phyloP scores from a whole-genome alignment of 2,797 vertebrate genomes.

The Xerus rutilus region DNA sequence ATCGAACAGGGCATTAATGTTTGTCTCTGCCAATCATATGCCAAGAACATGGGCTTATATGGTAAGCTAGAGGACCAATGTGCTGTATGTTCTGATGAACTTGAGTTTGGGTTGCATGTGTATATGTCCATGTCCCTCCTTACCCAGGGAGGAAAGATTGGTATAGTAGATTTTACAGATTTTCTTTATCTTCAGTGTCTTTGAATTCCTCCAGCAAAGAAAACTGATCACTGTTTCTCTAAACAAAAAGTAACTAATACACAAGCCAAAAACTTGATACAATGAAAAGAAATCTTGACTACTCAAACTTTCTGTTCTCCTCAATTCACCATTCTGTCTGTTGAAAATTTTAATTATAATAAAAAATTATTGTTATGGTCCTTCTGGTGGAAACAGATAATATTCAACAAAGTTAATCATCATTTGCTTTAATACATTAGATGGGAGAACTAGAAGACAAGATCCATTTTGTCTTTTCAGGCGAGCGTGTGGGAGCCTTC shows the following conservation, averaged over 20 bases:
- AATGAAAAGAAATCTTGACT: neutral
- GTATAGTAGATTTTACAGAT: neutral
- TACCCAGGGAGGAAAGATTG: neutral
- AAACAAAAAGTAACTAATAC: neutral
- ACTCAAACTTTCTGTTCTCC: neutral
- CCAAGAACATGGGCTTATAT: conserved; percentile 99
- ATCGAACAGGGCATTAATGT: conserved; percentile 96
- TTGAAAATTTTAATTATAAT: neutral
- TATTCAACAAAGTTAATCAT: neutral
- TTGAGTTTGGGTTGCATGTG: neutral
- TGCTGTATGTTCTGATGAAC: neutral
- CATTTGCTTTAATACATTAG: neutral
- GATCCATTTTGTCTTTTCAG: conserved; percentile 85
- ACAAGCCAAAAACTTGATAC: neutral
- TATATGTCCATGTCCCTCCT: neutral
- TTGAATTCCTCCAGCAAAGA: conserved; percentile 29
- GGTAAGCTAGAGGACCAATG: conserved; percentile 89
- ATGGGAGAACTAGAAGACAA: neutral
- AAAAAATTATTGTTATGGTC: neutral
- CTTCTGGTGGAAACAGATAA: neutral
- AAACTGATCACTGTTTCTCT: neutral
- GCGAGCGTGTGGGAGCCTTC: conserved; percentile 98
- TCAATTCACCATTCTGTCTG: neutral
- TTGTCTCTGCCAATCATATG: conserved; percentile 96
- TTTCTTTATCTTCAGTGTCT: neutral